A percentile compares a stretch with the other conserved stretches of the same genome.
These are phyloP conservation scores for Neuroscelio doddi DNA, from an alignment of 2,888 invertebrate species.

Conservation along the genomic window DNA sequence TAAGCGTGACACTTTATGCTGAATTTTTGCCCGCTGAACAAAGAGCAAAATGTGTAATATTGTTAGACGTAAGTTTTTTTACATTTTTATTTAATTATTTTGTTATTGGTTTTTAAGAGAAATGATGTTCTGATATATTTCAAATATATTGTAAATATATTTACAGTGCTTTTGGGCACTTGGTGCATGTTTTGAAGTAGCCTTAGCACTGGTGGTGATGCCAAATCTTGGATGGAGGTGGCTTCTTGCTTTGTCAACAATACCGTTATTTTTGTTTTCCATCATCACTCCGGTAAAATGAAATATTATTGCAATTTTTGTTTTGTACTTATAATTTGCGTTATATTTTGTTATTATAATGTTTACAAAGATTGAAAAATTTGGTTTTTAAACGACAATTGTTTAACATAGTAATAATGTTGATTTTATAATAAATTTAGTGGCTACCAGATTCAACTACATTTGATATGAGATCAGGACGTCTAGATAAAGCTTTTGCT, in stretches of 20 bases:
- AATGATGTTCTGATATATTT: not conserved
- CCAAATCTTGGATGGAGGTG: slow-evolving; percentile 93
- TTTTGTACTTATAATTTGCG: not conserved
- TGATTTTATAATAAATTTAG: slow-evolving; percentile 72
- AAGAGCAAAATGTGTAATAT: slow-evolving; percentile 94
- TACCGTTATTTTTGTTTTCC: slow-evolving; percentile 89
- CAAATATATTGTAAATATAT: too few species aligned
- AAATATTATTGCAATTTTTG: not conserved
- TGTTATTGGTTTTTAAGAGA: not conserved
- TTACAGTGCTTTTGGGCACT: slow-evolving; percentile 95
- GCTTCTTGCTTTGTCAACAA: slow-evolving; percentile 91
- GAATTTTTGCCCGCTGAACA: slow-evolving; percentile 96
- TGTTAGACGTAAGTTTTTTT: slow-evolving; percentile 86
- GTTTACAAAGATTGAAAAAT: too few species aligned
- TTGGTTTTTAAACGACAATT: too few species aligned
- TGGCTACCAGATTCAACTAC: slow-evolving; percentile 96
- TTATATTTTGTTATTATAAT: slow-evolving; percentile 7
- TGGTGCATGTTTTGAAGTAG: slow-evolving; percentile 94
- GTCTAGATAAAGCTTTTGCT: slow-evolving; percentile 87
- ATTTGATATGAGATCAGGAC: slow-evolving; percentile 89
- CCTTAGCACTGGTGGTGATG: slow-evolving; percentile 92
- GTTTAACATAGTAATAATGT: too few species aligned
- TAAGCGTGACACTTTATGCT: slow-evolving; percentile 94
- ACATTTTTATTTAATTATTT: slow-evolving; percentile 12
- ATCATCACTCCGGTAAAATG: slow-evolving; percentile 85